Percentiles rank a stretch among this genome's conserved stretches.
Evolutionary conservation across 2,113 vertebrate species (phyloP).

Genomic region (Anhinga rufa): DNA sequence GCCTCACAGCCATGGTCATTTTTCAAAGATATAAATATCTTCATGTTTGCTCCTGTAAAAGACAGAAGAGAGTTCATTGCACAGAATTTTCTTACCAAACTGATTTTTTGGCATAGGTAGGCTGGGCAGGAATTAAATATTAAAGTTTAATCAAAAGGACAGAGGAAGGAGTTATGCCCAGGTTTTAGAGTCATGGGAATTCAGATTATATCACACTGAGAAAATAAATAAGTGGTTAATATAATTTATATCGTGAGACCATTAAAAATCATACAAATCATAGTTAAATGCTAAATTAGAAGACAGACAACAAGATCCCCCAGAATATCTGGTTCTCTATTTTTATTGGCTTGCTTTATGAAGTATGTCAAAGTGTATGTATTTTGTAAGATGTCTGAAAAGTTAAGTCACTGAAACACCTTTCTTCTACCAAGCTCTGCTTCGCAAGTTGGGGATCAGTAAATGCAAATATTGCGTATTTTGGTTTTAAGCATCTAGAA

Average conservation of each 20-base stretch:
- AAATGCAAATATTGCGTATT: not conserved
- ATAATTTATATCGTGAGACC: not conserved
- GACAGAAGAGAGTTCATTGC: not conserved
- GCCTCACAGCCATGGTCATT: not conserved
- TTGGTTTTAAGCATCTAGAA: not conserved
- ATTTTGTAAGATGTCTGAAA: not conserved
- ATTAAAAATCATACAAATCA: not conserved
- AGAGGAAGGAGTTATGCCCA: not conserved
- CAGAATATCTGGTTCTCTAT: not conserved
- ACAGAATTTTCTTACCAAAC: not conserved
- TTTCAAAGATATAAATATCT: not conserved
- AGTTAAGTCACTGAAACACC: not conserved
- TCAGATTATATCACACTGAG: not conserved
- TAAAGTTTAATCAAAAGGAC: slow-evolving; percentile 21
- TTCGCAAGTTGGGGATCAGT: not conserved
- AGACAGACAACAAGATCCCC: not conserved
- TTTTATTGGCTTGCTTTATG: not conserved
- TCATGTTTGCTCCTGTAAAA: slow-evolving; percentile 10
- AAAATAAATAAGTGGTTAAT: not conserved
- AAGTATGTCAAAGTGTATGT: not conserved
- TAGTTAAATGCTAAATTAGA: not conserved
- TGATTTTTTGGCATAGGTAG: slow-evolving; percentile 2
- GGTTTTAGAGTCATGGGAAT: not conserved
- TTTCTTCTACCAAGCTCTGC: not conserved
- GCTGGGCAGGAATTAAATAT: not conserved